Conservation (phyloP, 1,140 invertebrate genomes). For the Sycophaga agraensis region DNA sequence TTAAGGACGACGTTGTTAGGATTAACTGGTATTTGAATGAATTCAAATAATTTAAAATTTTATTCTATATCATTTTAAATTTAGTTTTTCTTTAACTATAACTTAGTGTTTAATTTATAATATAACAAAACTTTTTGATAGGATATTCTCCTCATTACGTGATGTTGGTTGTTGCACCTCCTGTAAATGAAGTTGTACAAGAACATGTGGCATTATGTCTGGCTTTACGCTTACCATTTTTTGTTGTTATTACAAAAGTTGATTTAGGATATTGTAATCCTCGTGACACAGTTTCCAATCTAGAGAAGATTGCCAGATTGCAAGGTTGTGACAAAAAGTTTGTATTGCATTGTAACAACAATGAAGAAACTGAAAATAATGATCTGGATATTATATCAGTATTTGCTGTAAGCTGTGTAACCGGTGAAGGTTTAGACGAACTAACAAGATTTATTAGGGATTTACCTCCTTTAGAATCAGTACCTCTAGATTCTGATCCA, state of each 20-base stretch:
- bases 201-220: conserved; percentile 84
- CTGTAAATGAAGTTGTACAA: conserved; percentile 57
- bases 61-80: no score
- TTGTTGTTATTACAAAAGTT: conserved; percentile 87
- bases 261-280: conserved; percentile 67
- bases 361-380: conserved; percentile 66
- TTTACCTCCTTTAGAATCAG: conserved; percentile 44
- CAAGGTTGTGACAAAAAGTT: conserved; percentile 71
- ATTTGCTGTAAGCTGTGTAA: conserved; percentile 94
- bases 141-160: conserved; percentile 95
- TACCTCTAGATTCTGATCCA: conserved; percentile 44
- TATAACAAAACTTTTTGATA: conserved; percentile 22
- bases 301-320: conserved; percentile 66
- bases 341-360: conserved; percentile 68
- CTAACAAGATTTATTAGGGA: conserved; percentile 71
- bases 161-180: conserved; percentile 79
- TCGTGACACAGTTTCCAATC: conserved; percentile 61
- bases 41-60: background rate
- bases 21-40: conserved; percentile 63
- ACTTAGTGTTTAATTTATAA: background rate
- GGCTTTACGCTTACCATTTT: conserved; percentile 85
- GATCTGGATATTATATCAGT: conserved; percentile 77
- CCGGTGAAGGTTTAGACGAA: conserved; percentile 78
- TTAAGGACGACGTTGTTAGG: conserved; percentile 93
- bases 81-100: no score